phyloP scores from a whole-genome alignment of 2,113 vertebrate species.

The Vombatus ursinus region DNA sequence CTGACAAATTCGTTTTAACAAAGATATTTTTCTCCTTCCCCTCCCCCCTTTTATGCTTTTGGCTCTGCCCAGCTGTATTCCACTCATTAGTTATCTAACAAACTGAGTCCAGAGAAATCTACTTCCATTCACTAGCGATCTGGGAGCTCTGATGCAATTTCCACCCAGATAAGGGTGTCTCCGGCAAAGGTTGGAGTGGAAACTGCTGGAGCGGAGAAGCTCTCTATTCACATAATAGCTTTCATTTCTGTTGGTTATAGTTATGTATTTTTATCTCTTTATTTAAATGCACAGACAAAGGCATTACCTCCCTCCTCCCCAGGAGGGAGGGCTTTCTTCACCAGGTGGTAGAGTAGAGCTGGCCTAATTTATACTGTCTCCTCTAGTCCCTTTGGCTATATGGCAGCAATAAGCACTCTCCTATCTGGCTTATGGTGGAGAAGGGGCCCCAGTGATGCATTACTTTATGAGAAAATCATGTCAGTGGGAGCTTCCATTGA shows the following conservation, averaged over 20 bases:
- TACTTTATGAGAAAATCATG: constrained; percentile 53
- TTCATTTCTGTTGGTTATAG: constrained; percentile 73
- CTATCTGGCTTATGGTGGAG: constrained; percentile 4
- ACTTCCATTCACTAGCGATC: constrained; percentile 78
- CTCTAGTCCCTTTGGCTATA: constrained; percentile 2
- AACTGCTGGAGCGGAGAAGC: constrained; percentile 11
- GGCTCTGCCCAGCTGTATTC: constrained; percentile 80
- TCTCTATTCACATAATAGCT: constrained; percentile 61
- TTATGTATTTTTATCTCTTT: constrained; percentile 67
- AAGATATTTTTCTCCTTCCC: constrained; percentile 83
- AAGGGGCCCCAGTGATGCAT: neutral
- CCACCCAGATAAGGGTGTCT: constrained; percentile 76
- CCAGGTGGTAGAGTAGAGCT: neutral
- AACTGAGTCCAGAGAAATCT: constrained; percentile 81
- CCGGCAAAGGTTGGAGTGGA: constrained; percentile 57
- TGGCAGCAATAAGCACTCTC: constrained; percentile 12
- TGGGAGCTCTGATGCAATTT: constrained; percentile 80
- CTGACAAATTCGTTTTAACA: constrained; percentile 87
- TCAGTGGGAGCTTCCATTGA: constrained; percentile 52
- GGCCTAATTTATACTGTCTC: constrained; percentile 45
- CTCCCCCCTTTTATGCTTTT: constrained; percentile 14
- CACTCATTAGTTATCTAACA: constrained; percentile 86
- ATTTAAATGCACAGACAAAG: constrained; percentile 56
- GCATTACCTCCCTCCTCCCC: neutral
- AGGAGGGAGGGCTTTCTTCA: constrained; percentile 28